A percentile compares a stretch with the other conserved stretches of the same genome.
Evolutionary conservation across 2,888 invertebrate species (phyloP).

Genomic region (Tricholauxania praeusta): DNA sequence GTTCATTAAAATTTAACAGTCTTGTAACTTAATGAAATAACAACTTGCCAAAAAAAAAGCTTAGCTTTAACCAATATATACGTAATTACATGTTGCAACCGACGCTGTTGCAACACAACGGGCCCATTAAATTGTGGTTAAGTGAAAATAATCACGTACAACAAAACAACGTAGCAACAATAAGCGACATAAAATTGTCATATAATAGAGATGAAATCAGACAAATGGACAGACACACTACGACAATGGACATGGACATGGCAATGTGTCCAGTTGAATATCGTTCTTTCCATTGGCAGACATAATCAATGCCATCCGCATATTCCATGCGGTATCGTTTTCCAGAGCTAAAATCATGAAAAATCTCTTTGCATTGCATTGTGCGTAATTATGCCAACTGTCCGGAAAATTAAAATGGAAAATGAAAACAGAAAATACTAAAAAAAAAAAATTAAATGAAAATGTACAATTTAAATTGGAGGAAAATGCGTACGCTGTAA

Average conservation of each 20-base stretch:
- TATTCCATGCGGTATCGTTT: no score
- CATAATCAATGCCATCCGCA: no score
- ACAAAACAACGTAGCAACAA: not conserved
- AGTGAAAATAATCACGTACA: constrained; percentile 29
- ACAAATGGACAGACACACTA: not conserved
- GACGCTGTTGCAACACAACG: constrained; percentile 6
- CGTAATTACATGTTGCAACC: no score
- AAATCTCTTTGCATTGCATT: no score
- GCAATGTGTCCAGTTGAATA: no score
- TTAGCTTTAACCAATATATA: no score
- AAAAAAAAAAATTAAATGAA: no score
- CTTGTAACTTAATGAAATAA: no score
- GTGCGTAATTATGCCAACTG: constrained; percentile 6
- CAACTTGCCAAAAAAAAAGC: no score
- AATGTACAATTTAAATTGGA: not conserved
- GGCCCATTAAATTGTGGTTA: constrained; percentile 24
- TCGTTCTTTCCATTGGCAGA: no score
- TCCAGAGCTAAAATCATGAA: no score
- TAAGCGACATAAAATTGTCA: constrained; percentile 11
- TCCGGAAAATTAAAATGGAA: not conserved
- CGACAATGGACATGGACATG: not conserved
- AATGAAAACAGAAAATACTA: not conserved
- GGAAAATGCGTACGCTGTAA: not conserved
- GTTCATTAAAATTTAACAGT: no score
- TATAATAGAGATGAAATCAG: constrained; percentile 14